A percentile compares a stretch with the other conserved stretches of the same genome.
phyloP scores from a whole-genome alignment of 2,888 invertebrate species.

The Brassicogethes aeneus region DNA sequence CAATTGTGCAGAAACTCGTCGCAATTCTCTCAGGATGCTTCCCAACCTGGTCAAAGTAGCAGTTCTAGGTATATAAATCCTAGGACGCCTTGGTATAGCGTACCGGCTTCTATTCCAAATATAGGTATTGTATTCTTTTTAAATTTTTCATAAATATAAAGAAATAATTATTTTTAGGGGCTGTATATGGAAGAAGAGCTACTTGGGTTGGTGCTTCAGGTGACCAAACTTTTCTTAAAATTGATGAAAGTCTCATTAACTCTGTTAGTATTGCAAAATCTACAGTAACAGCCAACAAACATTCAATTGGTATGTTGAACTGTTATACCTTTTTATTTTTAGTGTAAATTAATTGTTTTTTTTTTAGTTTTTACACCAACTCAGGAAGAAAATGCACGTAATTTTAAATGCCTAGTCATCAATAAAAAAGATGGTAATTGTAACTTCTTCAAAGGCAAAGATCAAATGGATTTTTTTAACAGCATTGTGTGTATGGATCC shows the following conservation, averaged over 20 bases:
- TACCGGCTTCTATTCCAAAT: conserved; percentile 67
- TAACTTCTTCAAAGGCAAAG: conserved; percentile 69
- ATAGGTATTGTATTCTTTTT: no score
- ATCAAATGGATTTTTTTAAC: conserved; percentile 77
- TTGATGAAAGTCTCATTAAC: conserved; percentile 89
- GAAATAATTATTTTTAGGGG: no score
- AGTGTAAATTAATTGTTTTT: background rate
- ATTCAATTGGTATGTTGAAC: conserved; percentile 60
- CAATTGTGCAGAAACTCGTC: conserved; percentile 48
- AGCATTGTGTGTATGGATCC: conserved; percentile 82
- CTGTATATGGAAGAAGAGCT: conserved; percentile 76
- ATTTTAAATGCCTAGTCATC: conserved; percentile 81
- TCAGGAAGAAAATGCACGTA: conserved; percentile 61
- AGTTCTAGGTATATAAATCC: conserved; percentile 32
- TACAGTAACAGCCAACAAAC: conserved; percentile 80
- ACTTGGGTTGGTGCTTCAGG: conserved; percentile 94
- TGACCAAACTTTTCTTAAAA: conserved; percentile 88
- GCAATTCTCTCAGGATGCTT: conserved; percentile 23
- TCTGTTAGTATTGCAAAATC: conserved; percentile 80
- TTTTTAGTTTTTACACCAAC: conserved; percentile 72
- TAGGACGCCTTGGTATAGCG: conserved; percentile 56
- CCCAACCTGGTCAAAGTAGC: conserved; percentile 36
- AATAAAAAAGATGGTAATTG: conserved; percentile 85
- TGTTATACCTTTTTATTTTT: background rate
- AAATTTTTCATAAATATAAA: no score